Percentiles rank a stretch among this genome's conserved stretches.
Evolutionary conservation across 2,113 vertebrate genomes (phyloP).

Genomic region (Actinemys pallida): DNA sequence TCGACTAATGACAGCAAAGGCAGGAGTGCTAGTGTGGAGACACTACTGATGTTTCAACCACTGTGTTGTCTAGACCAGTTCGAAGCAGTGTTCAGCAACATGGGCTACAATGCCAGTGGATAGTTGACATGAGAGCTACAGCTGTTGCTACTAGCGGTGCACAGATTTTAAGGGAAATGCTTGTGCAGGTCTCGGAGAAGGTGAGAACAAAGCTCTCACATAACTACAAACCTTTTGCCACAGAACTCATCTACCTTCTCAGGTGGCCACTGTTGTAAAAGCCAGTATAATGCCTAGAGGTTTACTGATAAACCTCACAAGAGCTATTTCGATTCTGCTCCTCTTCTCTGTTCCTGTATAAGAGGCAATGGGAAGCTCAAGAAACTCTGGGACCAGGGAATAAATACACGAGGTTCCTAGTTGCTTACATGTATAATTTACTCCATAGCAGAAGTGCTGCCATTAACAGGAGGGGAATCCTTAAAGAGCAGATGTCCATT

Average conservation of each 20-base stretch:
- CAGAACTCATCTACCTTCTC: background rate
- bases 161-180: background rate
- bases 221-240: background rate
- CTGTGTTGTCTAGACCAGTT: fast-evolving
- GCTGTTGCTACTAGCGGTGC: background rate
- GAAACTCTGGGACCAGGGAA: fast-evolving
- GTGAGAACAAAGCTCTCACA: background rate
- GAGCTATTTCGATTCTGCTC: background rate
- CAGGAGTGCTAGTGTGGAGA: background rate
- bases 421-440: fast-evolving
- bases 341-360: fast-evolving
- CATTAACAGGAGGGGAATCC: background rate
- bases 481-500: background rate
- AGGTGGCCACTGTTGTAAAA: background rate
- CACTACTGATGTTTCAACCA: background rate
- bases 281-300: background rate
- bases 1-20: fast-evolving
- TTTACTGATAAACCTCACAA: background rate
- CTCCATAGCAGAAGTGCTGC: background rate
- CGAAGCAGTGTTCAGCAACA: background rate
- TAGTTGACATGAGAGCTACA: background rate
- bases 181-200: background rate
- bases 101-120: background rate
- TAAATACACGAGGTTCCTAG: background rate
- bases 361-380: background rate